Evolutionary conservation across 1,140 invertebrate genomes (phyloP).

Genomic region (Drosophila rhopaloa): DNA sequence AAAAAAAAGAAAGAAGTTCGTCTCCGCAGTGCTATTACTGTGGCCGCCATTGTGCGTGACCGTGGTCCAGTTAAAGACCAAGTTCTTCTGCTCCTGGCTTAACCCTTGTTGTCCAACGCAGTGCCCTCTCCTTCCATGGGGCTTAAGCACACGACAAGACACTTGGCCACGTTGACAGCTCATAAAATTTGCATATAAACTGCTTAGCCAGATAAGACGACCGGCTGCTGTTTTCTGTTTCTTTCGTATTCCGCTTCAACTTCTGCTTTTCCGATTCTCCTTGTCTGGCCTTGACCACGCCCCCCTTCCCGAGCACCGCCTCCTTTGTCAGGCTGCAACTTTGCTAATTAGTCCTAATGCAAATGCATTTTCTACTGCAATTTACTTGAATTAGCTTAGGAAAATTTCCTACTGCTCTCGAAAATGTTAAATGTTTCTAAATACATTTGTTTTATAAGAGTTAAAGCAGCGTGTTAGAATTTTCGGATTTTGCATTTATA

Average conservation of each 20-base stretch:
- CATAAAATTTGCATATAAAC: constrained; percentile 68
- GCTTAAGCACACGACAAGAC: constrained; percentile 43
- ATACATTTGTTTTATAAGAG: constrained; percentile 13
- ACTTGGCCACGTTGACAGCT: constrained; percentile 62
- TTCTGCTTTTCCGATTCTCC: constrained; percentile 14
- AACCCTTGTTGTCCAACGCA: constrained; percentile 34
- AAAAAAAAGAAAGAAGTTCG: too few species aligned
- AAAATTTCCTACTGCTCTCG: too few species aligned
- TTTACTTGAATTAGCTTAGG: constrained; percentile 21
- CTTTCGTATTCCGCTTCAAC: not conserved
- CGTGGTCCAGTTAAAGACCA: constrained; percentile 32
- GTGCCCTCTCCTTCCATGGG: constrained; percentile 15
- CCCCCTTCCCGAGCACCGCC: not conserved
- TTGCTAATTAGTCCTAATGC: constrained; percentile 36
- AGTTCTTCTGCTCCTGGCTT: constrained; percentile 26
- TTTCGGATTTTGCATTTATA: too few species aligned
- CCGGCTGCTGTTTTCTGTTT: constrained; percentile 2
- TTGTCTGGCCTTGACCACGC: constrained; percentile 29
- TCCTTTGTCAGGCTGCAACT: constrained; percentile 15
- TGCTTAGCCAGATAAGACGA: constrained; percentile 40
- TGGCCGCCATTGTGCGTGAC: not conserved
- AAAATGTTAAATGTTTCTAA: not conserved
- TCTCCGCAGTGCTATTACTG: not conserved
- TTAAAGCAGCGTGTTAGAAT: not conserved
- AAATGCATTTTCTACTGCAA: constrained; percentile 34